Conservation (phyloP, 2,797 vertebrate species). For the Mormyrops boulengeri region DNA sequence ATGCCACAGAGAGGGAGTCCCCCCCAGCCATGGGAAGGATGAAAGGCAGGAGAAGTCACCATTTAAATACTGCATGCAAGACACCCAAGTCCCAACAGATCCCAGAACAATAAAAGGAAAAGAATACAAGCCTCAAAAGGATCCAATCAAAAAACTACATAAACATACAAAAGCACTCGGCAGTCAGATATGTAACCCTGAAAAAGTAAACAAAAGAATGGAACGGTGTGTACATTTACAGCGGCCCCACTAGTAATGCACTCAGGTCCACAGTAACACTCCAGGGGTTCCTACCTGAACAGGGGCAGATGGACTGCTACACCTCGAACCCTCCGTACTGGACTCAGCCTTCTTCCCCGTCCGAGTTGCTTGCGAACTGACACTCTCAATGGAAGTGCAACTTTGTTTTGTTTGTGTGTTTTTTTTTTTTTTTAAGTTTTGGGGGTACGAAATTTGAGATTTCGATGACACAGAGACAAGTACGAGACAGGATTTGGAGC, state of each 20-base stretch:
- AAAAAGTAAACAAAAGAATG: neutral
- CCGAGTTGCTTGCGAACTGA: slow-evolving; percentile 77
- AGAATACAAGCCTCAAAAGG: neutral
- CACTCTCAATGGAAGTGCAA: slow-evolving; percentile 82
- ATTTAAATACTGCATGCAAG: neutral
- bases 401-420: slow-evolving; percentile 58
- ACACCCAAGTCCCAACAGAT: neutral
- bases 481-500: slow-evolving; percentile 26
- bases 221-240: neutral
- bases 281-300: slow-evolving; percentile 73
- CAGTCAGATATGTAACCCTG: neutral
- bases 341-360: slow-evolving; percentile 81
- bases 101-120: neutral
- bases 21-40: neutral
- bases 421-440: slow-evolving; percentile 50
- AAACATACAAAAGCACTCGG: neutral
- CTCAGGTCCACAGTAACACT: neutral
- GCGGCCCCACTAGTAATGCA: neutral
- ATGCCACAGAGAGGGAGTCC: neutral
- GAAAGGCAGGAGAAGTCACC: neutral
- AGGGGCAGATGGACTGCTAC: slow-evolving; percentile 73
- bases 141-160: neutral
- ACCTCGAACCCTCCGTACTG: slow-evolving; percentile 75
- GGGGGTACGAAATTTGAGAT: slow-evolving; percentile 13
- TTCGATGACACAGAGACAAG: slow-evolving; percentile 6